These are phyloP conservation scores for Simalia tracyae DNA, from an alignment of 2,797 vertebrate species.

Conservation along the genomic window DNA sequence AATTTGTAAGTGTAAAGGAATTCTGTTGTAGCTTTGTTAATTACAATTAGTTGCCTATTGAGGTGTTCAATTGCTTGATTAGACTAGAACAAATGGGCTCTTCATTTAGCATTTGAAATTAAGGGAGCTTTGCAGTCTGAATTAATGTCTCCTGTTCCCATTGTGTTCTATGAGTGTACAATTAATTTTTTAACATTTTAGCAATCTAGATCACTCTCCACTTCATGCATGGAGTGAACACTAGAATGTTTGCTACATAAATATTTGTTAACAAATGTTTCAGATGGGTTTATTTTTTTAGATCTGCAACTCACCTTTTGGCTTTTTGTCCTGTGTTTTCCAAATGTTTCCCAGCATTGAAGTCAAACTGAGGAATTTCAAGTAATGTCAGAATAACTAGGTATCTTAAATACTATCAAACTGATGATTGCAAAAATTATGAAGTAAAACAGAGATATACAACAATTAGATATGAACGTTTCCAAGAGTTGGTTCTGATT, in stretches of 20 bases:
- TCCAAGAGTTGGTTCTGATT: neutral
- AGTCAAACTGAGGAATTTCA: neutral
- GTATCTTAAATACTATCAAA: neutral
- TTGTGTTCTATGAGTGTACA: neutral
- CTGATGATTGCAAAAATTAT: neutral
- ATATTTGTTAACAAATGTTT: constrained; percentile 46
- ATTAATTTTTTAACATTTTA: neutral
- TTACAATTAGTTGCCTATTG: constrained; percentile 23
- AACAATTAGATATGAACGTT: neutral
- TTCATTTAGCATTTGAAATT: constrained; percentile 17
- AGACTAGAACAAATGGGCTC: constrained; percentile 16
- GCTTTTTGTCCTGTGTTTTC: neutral
- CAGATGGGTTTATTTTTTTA: constrained; percentile 51
- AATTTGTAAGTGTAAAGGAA: constrained; percentile 12
- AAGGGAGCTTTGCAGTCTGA: constrained; percentile 4
- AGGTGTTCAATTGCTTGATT: constrained; percentile 35
- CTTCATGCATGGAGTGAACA: neutral
- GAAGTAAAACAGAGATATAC: neutral
- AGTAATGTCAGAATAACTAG: neutral
- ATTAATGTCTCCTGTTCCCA: constrained; percentile 14
- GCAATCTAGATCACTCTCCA: neutral
- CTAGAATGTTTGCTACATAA: neutral
- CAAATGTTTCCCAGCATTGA: neutral
- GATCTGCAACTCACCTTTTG: neutral
- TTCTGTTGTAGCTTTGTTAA: constrained; percentile 27